Base-by-base conservation (phyloP, 2,113 vertebrate genomes). In the Coturnix japonica region DNA sequence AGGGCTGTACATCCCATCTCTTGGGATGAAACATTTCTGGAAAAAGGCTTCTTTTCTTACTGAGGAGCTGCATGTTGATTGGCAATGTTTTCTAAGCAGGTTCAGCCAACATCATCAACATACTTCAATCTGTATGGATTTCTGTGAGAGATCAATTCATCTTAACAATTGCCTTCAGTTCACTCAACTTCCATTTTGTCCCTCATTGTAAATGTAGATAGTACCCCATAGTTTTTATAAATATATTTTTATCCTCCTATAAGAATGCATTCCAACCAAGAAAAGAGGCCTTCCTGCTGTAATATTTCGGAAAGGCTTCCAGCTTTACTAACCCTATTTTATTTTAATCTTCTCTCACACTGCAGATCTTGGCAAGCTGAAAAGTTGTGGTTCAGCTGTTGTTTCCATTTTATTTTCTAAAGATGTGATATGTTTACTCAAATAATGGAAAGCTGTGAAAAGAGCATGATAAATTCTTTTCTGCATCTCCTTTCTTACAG, bases 321-420 rank as follows among this genome's bases (percentile, higher is more conserved):
- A 95, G 80, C 30, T 92, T 93, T 90, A 80, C 67, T 95, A 79
- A 76, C 91, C 12, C 37, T 82, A 79, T 91, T 92, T 93, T 93
- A 85, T 93, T 95, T 94, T 93, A 92, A 89, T 81, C 71, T 91
- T 89, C 47, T 96, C 74, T 91, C 86, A 84, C 39, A 35, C 31
- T 92, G 71, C 78, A 73, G 81, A 85, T 85, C 67, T 93, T 96
- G 95, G 84, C 92, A 93, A 92, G 78, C 81, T 60, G 78, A 79
- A 87, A 93, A 90, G 56, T 71, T 93, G 56, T 79, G 81, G 33
- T 91, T 96, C 95, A 96, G 94, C 91, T 96, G 95, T 94, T 95
- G 54, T 91, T 96, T 87, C 56, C 33, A 63, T 95, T 95, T 88
- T 86, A 76, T 90, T 94, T 95, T 91, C 54, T 85, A 51, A 91